Evolutionary conservation across 2,888 invertebrate species (phyloP).

Genomic region (Cheilosia grossa): DNA sequence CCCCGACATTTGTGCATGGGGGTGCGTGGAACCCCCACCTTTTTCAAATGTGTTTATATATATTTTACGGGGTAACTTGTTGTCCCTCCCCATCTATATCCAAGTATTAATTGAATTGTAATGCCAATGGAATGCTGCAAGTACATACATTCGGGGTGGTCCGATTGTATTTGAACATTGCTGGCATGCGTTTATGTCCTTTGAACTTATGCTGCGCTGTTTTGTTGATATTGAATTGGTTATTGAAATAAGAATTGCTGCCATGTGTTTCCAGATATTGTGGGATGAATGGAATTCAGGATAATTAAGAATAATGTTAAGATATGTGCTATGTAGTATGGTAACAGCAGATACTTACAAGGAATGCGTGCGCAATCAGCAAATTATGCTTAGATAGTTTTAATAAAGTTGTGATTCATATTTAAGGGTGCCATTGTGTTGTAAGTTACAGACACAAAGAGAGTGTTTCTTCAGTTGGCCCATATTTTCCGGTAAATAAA

Average conservation of each 20-base stretch:
- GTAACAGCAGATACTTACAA: not conserved
- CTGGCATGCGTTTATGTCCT: slow-evolving; percentile 12
- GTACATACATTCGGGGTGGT: not conserved
- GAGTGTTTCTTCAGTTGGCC: too few species aligned
- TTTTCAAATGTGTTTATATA: not conserved
- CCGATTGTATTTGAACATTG: not conserved
- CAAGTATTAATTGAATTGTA: slow-evolving; percentile 2
- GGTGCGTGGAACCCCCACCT: too few species aligned
- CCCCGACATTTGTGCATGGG: slow-evolving; percentile 25
- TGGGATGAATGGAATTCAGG: not conserved
- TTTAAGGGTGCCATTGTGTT: too few species aligned
- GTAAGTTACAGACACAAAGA: too few species aligned
- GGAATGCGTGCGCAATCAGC: not conserved
- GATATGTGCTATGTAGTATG: not conserved
- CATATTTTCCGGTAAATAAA: too few species aligned
- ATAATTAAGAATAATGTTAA: not conserved
- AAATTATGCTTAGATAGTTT: too few species aligned
- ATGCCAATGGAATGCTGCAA: not conserved
- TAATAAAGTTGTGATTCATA: too few species aligned
- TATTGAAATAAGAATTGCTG: slow-evolving; percentile 15
- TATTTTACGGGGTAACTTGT: not conserved
- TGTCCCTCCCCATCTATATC: not conserved
- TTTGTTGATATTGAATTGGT: slow-evolving; percentile 1
- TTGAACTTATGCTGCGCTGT: not conserved
- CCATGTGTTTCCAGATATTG: slow-evolving; percentile 2